Evolutionary conservation across 2,888 invertebrate species (phyloP), one percentile per base, ranked within the genome.

Genomic region (Digitonthophagus gazella): DNA sequence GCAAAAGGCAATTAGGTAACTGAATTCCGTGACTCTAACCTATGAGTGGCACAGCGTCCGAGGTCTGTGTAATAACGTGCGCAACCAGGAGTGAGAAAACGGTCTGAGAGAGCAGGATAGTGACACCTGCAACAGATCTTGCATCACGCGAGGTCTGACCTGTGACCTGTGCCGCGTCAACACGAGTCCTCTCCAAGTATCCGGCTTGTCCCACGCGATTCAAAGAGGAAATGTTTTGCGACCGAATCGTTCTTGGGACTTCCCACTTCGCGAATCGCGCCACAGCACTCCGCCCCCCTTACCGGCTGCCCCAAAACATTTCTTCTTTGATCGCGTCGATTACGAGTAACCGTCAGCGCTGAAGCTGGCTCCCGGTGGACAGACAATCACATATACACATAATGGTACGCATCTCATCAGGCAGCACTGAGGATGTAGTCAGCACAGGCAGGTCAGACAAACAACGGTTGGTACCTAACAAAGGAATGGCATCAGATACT

Each of bases 71-170:
- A 89, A 98, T 95, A 86, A 97, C 95, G 89, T 98, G 96, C 84
- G 96, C 96, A 88, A 98, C 97, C 93, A 98, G 93, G 88, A 97
- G 92, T 85, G 97, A 94, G 90, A 98, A 98, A 87, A 98, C 97
- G 86, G 97, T 97, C 90, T 98, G 94, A 83, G 98, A 98, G 88
- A 98, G 94, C 86, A 97, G 93, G 87, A 97, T 97, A 87, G 97
- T 97, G 85, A 97, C 95, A 91, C 96, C 97, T 97, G 95, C 85
- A 93, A 93, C 91, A 88, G 88, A 87, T 86, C 87, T 84, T 73
- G 81, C 78, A 80, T 81, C 81, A 81, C 81, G 80, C 80, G 78
- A 79, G 78, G 78, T 82, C 83, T 83, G 82, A 82, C 82, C 82
- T 82, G 80, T 80, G 80, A 80, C 81, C 81, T 82, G 82, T 81